phyloP scores from a whole-genome alignment of 2,888 invertebrate species.

The Tiliacea citrago region DNA sequence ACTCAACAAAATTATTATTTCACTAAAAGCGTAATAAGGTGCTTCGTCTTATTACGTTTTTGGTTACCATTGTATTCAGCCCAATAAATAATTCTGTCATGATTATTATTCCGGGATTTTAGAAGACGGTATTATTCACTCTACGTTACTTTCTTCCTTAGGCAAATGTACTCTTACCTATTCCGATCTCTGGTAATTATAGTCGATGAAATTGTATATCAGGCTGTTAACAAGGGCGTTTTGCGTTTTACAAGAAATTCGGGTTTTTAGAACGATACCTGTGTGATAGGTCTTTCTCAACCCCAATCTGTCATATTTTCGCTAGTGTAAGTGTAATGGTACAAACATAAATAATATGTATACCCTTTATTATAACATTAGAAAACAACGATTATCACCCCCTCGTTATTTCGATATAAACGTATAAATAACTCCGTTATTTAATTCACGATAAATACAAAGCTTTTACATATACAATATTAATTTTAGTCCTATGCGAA shows the following conservation, averaged over 20 bases:
- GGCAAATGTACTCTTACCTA: neutral
- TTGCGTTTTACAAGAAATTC: neutral
- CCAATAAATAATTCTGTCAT: neutral
- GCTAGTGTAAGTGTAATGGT: no score
- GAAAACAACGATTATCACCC: no score
- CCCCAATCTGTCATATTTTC: no score
- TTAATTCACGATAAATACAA: no score
- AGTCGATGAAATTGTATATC: neutral
- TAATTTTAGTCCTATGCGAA: no score
- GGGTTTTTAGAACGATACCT: neutral
- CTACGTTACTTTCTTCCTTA: neutral
- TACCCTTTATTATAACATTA: no score
- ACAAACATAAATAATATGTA: no score
- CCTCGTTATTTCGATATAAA: no score
- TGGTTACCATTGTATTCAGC: neutral
- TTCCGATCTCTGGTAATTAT: neutral
- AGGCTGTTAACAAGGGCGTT: neutral
- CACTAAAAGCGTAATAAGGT: no score
- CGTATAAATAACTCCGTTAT: no score
- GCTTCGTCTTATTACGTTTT: neutral
- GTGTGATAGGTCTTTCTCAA: neutral
- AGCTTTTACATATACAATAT: no score
- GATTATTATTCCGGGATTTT: neutral
- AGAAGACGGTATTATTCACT: neutral
- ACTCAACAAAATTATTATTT: no score